Evolutionary conservation across 2,113 vertebrate species (phyloP).

Genomic region (Calidris pygmaea): DNA sequence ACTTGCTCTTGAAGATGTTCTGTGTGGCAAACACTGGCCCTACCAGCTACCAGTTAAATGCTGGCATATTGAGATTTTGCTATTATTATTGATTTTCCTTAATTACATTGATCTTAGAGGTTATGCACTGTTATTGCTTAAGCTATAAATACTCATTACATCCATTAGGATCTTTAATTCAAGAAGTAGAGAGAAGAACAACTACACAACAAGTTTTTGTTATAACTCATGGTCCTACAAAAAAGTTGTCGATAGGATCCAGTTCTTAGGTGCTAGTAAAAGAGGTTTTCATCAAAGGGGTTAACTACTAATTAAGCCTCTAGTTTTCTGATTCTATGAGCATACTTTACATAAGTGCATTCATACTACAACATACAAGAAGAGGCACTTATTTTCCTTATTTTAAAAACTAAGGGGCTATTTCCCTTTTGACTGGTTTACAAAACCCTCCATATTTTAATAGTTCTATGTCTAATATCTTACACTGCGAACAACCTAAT

Average conservation of each 20-base stretch:
- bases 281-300: background rate
- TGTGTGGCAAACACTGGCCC: background rate
- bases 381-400: background rate
- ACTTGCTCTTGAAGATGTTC: background rate
- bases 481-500: background rate
- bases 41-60: background rate
- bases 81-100: constrained; percentile 59
- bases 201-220: background rate
- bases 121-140: background rate
- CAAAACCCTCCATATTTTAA: background rate
- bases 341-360: background rate
- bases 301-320: constrained; percentile 4
- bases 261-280: background rate
- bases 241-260: constrained; percentile 1
- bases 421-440: background rate
- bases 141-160: constrained; percentile 53
- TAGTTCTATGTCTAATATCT: background rate
- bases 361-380: background rate
- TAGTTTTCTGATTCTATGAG: background rate
- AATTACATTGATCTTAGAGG: constrained; percentile 57
- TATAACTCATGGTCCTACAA: background rate
- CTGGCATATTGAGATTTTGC: constrained; percentile 35
- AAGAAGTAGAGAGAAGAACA: background rate
- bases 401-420: background rate
- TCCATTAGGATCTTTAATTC: background rate